Evolutionary conservation across 2,113 vertebrate species (phyloP).

Genomic region (Perognathus longimembris): DNA sequence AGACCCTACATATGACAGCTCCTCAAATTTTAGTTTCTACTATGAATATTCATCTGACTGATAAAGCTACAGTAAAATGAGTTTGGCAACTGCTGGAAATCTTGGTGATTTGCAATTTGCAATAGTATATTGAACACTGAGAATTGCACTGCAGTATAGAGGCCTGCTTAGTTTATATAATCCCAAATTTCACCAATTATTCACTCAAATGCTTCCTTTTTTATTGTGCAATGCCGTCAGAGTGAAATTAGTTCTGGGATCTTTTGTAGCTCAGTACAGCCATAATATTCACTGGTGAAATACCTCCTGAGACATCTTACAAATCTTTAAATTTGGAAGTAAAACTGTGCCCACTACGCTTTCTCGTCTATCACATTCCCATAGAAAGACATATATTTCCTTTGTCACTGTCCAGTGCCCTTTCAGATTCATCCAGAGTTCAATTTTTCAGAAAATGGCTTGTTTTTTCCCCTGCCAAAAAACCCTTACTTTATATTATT

Average conservation of each 20-base stretch:
- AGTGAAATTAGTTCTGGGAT: background rate
- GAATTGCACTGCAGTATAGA: background rate
- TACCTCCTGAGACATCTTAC: background rate
- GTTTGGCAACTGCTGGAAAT: background rate
- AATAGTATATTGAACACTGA: background rate
- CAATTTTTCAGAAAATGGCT: background rate
- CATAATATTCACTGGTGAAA: background rate
- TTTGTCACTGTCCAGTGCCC: background rate
- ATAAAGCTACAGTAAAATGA: background rate
- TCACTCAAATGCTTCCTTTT: background rate
- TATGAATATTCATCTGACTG: background rate
- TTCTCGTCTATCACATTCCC: background rate
- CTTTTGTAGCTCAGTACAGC: background rate
- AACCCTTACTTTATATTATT: background rate
- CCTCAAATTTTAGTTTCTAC: fast-evolving
- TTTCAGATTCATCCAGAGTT: background rate
- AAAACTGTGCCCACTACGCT: background rate
- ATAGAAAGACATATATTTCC: background rate
- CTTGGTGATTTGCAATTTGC: background rate
- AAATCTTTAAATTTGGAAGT: background rate
- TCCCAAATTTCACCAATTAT: background rate
- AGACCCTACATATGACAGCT: background rate
- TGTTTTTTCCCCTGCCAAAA: background rate
- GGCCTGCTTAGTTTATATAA: background rate
- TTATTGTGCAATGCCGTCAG: background rate